Evolutionary conservation across 2,113 vertebrate species (phyloP).

Genomic region (Todiramphus chloris): DNA sequence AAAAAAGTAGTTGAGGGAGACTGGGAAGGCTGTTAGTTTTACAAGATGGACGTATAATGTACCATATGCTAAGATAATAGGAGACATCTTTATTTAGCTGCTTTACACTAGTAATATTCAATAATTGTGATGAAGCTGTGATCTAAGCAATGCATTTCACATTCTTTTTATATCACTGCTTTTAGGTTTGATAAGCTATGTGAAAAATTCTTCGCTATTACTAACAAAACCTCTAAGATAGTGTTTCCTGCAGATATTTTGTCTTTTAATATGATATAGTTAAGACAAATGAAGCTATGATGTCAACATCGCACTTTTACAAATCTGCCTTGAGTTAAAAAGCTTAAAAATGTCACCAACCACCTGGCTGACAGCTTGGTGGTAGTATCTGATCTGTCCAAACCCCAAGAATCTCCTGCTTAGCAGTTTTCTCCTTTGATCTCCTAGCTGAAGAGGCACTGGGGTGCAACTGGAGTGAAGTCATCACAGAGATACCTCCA

Average conservation of each 20-base stretch:
- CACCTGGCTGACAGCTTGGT: not conserved
- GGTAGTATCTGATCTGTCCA: not conserved
- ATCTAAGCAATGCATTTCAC: not conserved
- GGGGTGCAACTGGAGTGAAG: not conserved
- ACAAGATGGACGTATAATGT: not conserved
- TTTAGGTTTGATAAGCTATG: not conserved
- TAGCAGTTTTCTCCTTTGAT: not conserved
- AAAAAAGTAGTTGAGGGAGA: not conserved
- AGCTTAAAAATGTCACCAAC: not conserved
- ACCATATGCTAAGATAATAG: not conserved
- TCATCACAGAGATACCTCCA: not conserved
- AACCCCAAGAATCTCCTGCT: not conserved
- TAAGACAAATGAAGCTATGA: not conserved
- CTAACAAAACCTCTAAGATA: not conserved
- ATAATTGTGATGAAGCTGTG: not conserved
- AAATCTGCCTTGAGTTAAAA: not conserved
- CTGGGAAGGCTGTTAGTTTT: not conserved
- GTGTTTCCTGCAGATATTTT: not conserved
- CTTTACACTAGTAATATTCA: not conserved
- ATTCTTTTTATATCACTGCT: not conserved
- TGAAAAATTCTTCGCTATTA: not conserved
- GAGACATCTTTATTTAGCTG: not conserved
- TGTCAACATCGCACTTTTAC: not conserved
- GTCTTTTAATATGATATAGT: not conserved
- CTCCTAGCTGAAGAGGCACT: not conserved